Evolutionary conservation across 1,140 invertebrate genomes (phyloP).

Genomic region (Cydia fagiglandana): DNA sequence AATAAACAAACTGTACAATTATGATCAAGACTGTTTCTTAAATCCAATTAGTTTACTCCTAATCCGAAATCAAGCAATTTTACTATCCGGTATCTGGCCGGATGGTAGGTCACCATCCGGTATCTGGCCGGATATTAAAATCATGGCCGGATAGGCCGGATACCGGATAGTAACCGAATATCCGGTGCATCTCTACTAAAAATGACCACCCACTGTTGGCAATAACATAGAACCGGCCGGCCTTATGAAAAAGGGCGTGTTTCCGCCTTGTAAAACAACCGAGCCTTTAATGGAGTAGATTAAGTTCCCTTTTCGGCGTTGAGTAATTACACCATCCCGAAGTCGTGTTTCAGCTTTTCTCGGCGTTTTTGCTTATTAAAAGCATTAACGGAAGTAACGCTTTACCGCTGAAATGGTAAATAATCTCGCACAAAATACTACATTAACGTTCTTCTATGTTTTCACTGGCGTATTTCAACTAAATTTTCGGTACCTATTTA

Average conservation of each 20-base stretch:
- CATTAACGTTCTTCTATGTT: background rate
- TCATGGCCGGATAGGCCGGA: no score
- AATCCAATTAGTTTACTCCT: no score
- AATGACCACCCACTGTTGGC: background rate
- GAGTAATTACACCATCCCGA: slow-evolving; percentile 8
- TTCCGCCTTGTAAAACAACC: slow-evolving; percentile 17
- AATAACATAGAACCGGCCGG: background rate
- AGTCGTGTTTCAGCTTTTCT: background rate
- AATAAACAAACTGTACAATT: no score
- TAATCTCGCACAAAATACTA: background rate
- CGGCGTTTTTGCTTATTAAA: background rate
- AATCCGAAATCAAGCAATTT: no score
- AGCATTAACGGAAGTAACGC: background rate
- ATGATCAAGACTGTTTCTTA: no score
- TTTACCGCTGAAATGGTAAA: background rate
- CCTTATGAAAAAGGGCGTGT: background rate
- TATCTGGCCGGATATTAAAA: no score
- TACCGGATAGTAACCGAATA: no score
- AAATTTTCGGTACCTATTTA: no score
- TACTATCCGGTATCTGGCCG: no score
- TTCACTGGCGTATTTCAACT: background rate
- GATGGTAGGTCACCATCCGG: no score
- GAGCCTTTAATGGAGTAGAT: slow-evolving; percentile 1
- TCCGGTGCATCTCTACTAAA: no score
- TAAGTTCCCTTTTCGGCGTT: slow-evolving; percentile 15